A percentile compares a stretch with the other conserved stretches of the same genome.
Evolutionary conservation across 2,797 vertebrate genomes (phyloP).

Genomic region (Petrocephalus sullivani): DNA sequence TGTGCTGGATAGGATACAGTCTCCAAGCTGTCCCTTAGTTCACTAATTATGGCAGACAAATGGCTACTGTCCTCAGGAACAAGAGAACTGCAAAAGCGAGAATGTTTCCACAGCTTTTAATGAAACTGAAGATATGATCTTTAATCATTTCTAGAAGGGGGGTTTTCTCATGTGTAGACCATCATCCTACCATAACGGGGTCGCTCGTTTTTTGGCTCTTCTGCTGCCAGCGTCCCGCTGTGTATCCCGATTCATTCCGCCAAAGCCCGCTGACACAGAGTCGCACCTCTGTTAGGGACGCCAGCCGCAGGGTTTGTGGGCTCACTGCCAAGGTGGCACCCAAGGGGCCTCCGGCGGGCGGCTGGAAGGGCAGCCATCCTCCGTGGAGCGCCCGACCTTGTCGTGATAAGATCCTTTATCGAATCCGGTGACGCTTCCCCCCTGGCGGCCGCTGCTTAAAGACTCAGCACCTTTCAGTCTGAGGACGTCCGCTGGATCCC

Average conservation of each 20-base stretch:
- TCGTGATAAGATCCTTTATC: conserved; percentile 3
- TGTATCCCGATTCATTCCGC: neutral
- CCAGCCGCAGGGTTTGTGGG: neutral
- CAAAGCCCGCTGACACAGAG: neutral
- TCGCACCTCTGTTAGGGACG: neutral
- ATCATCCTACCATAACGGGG: neutral
- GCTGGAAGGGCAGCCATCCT: neutral
- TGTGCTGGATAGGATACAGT: neutral
- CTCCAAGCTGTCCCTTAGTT: neutral
- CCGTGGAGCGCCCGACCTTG: neutral
- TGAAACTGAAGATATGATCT: neutral
- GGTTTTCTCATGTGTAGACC: neutral
- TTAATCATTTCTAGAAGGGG: neutral
- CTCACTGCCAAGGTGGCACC: neutral
- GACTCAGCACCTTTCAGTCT: neutral
- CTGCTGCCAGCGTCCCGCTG: neutral
- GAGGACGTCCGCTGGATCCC: neutral
- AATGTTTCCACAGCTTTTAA: neutral
- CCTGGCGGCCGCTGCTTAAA: neutral
- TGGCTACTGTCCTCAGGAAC: neutral
- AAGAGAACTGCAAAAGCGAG: neutral
- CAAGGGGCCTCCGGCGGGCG: neutral
- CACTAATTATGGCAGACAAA: neutral
- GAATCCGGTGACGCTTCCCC: neutral
- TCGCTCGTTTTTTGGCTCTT: neutral